Percentiles rank a stretch among this genome's conserved stretches.
These are phyloP conservation scores for Acronicta leporina DNA, from an alignment of 2,888 invertebrate genomes.

Conservation along the genomic window DNA sequence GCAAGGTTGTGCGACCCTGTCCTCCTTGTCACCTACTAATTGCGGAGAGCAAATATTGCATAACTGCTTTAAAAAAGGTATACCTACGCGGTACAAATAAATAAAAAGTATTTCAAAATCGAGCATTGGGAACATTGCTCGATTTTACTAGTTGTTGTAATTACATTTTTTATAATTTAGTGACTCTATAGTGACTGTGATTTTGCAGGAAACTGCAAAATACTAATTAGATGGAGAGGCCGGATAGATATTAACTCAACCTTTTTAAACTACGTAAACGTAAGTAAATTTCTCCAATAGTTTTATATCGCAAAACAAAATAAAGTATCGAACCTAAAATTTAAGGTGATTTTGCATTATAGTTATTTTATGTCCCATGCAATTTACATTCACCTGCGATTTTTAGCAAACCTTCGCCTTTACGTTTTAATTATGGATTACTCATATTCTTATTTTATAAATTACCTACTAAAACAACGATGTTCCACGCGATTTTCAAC, in stretches of 20 bases:
- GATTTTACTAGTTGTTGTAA: neutral
- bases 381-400: too few relatives aligned
- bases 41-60: conserved; percentile 25
- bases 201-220: too few relatives aligned
- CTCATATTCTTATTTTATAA: conserved; percentile 15
- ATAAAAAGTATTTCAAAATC: conserved; percentile 12
- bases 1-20: conserved; percentile 45
- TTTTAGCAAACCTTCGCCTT: neutral
- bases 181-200: too few relatives aligned
- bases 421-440: conserved; percentile 10
- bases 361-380: too few relatives aligned
- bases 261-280: too few relatives aligned
- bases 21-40: conserved; percentile 30
- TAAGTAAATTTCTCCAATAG: too few relatives aligned
- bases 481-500: conserved; percentile 25
- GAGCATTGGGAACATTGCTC: neutral
- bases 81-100: conserved; percentile 4
- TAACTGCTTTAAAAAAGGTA: neutral
- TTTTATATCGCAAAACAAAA: too few relatives aligned
- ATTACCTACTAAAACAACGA: conserved; percentile 25
- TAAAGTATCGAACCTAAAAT: too few relatives aligned
- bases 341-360: too few relatives aligned
- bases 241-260: too few relatives aligned
- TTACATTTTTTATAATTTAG: too few relatives aligned
- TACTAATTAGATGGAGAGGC: too few relatives aligned